Base-by-base conservation (phyloP, 2,113 vertebrate genomes). In the Poecilia latipinna region DNA sequence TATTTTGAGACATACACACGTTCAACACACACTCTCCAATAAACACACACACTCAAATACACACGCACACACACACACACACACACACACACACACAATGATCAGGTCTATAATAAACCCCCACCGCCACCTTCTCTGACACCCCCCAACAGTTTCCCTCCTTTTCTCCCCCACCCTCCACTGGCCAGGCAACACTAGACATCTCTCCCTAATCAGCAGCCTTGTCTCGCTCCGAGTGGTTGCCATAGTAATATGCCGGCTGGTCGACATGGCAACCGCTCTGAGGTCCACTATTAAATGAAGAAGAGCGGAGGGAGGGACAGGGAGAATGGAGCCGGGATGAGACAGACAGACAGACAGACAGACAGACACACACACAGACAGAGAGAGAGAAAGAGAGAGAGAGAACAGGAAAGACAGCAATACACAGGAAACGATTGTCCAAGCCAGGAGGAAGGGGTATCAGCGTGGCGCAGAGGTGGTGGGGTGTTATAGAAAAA, bases 201-300 rank as follows among this genome's bases (percentile, higher is more conserved):
- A 94, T 94, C 93, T 90, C 92, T 93, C 90, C 93, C 94, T 94
- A 95, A 95, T 95, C 94, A 95, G 94, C 95, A 95, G 93, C 95
- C 95, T 96, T 91, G 93, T 96, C 94, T 95, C 95, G 95, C 97
- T 95, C 96, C 95, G 95, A 95, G 95, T 94, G 93, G 97, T 99
- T 99, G 96, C 98, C 96, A 99, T 98, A 96, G 98, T 72, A 96
- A 99, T 95, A 89, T 94, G 96, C 97, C 92, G 95, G 94, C 96
- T 97, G 96, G 97, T 98, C 96, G 97, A 97, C 97, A 98, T 99
- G 96, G 98, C 96, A 99, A 99, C 98, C 96, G 95, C 96, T 96
- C 97, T 95, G 95, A 93, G 96, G 97, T 98, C 97, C 97, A 97
- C 96, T 97, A 96, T 96, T 95, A 95, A 96, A 96, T 95, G 96